phyloP scores from a whole-genome alignment of 1,140 invertebrate genomes.

The Nasonia longicornis region DNA sequence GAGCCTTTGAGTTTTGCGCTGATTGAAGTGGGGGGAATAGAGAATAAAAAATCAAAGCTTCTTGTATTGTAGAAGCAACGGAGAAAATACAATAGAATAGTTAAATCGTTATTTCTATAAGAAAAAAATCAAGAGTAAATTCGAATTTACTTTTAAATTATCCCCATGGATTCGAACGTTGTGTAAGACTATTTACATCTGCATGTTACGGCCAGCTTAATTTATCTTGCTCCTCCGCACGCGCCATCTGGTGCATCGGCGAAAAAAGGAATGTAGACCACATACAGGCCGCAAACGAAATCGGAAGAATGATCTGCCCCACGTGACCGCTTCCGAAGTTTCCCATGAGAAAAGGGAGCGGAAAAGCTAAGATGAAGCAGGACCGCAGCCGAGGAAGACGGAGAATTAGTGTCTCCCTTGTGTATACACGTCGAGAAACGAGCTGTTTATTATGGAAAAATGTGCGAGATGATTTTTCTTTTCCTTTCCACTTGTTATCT shows the following conservation, averaged over 20 bases:
- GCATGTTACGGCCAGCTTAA: too few species aligned
- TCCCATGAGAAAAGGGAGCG: slow-evolving; percentile 30
- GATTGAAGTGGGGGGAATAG: not conserved
- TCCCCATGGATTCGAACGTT: too few species aligned
- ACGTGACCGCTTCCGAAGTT: slow-evolving; percentile 30
- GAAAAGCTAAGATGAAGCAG: slow-evolving; percentile 38
- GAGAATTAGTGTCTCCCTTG: slow-evolving; percentile 41
- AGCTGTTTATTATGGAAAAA: slow-evolving; percentile 44
- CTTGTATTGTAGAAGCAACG: too few species aligned
- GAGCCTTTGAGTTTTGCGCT: not conserved
- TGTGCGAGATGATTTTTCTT: slow-evolving; percentile 29
- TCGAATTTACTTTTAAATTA: too few species aligned
- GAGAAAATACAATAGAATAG: too few species aligned
- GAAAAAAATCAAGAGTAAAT: too few species aligned
- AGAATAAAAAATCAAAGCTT: too few species aligned
- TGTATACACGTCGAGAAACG: slow-evolving; percentile 35
- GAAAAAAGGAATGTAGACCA: slow-evolving; percentile 10
- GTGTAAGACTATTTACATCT: too few species aligned
- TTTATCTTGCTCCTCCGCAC: not conserved
- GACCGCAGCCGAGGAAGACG: slow-evolving; percentile 14
- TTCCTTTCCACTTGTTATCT: slow-evolving; percentile 11
- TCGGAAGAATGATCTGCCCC: slow-evolving; percentile 39
- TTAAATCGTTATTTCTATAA: too few species aligned
- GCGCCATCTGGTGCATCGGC: not conserved
- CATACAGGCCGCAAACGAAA: slow-evolving; percentile 32